phyloP scores from a whole-genome alignment of 30 jellyfish, hydroid and myxozoan genomes.

The Aurelia aurita region DNA sequence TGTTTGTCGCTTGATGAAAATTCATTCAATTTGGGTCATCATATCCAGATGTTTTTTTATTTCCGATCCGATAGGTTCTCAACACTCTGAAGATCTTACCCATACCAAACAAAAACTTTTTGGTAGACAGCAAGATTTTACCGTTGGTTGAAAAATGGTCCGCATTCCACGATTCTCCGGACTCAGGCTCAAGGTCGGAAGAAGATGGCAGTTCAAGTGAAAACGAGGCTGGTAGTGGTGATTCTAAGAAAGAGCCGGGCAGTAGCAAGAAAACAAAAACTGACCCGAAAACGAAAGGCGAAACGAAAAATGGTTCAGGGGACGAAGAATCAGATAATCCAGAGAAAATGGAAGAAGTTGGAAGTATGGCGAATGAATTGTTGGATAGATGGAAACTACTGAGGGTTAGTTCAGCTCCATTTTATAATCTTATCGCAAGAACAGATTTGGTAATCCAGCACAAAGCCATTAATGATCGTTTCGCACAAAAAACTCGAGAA shows the following conservation, averaged over 20 bases:
- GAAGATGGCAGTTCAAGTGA: constrained; percentile 96
- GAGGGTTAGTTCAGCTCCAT: constrained; percentile 47
- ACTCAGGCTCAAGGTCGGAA: constrained; percentile 71
- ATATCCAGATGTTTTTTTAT: not conserved
- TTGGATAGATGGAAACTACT: constrained; percentile 82
- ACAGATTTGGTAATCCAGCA: too few relatives aligned
- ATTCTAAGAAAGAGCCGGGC: constrained; percentile 19
- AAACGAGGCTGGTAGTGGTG: constrained; percentile 45
- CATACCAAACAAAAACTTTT: constrained; percentile 87
- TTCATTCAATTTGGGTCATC: too few relatives aligned
- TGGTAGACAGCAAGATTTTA: constrained; percentile 88
- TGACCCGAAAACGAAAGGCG: constrained; percentile 27
- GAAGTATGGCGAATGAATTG: constrained; percentile 70
- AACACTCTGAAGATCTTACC: constrained; percentile 91
- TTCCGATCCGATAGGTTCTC: constrained; percentile 60
- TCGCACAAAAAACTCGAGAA: too few relatives aligned
- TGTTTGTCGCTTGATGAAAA: too few relatives aligned
- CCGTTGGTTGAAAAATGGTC: constrained; percentile 88
- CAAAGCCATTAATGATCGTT: too few relatives aligned
- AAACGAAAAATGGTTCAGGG: constrained; percentile 26
- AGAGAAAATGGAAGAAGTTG: constrained; percentile 64
- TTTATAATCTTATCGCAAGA: too few relatives aligned
- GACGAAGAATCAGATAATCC: constrained; percentile 59
- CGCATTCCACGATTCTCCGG: constrained; percentile 50
- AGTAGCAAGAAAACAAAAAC: constrained; percentile 25